Percentiles rank a stretch among this genome's conserved stretches.
Conservation (phyloP, 2,888 invertebrate species). For the Agrotis clavis region DNA sequence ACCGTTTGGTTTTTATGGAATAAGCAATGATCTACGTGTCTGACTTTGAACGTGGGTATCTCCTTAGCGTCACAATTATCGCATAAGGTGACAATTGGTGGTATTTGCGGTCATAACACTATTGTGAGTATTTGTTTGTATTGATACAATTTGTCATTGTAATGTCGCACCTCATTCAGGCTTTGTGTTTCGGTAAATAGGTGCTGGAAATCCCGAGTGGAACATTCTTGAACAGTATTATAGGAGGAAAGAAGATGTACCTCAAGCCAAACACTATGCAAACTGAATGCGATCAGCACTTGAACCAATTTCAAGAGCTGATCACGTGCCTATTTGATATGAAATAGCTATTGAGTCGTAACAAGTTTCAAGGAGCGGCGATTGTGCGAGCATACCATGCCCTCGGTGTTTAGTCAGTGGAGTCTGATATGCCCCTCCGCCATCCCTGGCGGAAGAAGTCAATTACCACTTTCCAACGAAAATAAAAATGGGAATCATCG, state of each 20-base stretch:
- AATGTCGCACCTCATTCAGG: constrained; percentile 2
- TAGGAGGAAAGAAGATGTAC: neutral
- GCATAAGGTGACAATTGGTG: constrained; percentile 4
- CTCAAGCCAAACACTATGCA: too few species aligned
- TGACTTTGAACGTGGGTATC: constrained; percentile 3
- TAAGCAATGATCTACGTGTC: constrained; percentile 1
- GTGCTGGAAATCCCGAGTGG: neutral
- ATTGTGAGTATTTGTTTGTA: constrained; percentile 34
- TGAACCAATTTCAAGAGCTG: neutral
- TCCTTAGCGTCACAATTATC: constrained; percentile 21
- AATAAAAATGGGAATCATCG: too few species aligned
- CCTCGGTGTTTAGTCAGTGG: too few species aligned
- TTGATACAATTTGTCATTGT: neutral
- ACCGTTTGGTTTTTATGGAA: neutral
- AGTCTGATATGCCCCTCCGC: too few species aligned
- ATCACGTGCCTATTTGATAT: too few species aligned
- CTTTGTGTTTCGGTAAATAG: neutral
- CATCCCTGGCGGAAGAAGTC: too few species aligned
- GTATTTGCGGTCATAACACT: constrained; percentile 31
- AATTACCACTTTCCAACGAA: too few species aligned
- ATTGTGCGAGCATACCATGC: too few species aligned
- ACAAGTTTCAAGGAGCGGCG: too few species aligned
- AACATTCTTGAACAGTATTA: neutral
- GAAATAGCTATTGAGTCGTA: too few species aligned
- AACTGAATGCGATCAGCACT: neutral